Evolutionary conservation across 2,888 invertebrate genomes (phyloP).

Genomic region (Blomia tropicalis): DNA sequence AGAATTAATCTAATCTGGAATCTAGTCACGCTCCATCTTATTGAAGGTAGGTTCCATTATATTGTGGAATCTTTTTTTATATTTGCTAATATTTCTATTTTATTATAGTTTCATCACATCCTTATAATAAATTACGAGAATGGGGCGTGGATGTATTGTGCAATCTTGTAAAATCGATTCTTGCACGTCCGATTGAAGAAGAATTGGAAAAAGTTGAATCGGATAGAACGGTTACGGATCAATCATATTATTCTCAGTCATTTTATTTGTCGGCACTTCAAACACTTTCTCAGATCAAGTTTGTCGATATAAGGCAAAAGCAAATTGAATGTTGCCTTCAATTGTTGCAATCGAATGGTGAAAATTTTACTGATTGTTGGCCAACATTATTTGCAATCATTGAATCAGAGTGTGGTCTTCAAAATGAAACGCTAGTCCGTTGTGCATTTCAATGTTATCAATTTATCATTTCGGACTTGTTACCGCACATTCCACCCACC

Average conservation of each 20-base stretch:
- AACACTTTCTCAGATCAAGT: slow-evolving; percentile 73
- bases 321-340: slow-evolving; percentile 87
- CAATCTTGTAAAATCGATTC: slow-evolving; percentile 45
- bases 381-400: slow-evolving; percentile 82
- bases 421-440: slow-evolving; percentile 75
- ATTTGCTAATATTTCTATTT: neutral
- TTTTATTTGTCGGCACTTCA: slow-evolving; percentile 58
- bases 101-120: slow-evolving; percentile 64
- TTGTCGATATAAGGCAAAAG: slow-evolving; percentile 80
- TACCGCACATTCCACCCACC: slow-evolving; percentile 76
- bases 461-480: slow-evolving; percentile 80
- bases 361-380: slow-evolving; percentile 84
- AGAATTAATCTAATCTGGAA: slow-evolving; percentile 87
- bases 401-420: slow-evolving; percentile 62
- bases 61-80: too few relatives aligned
- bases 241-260: neutral
- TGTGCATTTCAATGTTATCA: slow-evolving; percentile 91
- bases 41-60: slow-evolving; percentile 39
- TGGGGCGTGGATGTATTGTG: slow-evolving; percentile 97
- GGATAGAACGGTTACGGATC: neutral
- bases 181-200: neutral
- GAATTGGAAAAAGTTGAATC: neutral
- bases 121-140: slow-evolving; percentile 81
- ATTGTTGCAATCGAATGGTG: slow-evolving; percentile 79
- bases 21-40: slow-evolving; percentile 81